Evolutionary conservation across 2,797 vertebrate species (phyloP).

Genomic region (Amniataba percoides): DNA sequence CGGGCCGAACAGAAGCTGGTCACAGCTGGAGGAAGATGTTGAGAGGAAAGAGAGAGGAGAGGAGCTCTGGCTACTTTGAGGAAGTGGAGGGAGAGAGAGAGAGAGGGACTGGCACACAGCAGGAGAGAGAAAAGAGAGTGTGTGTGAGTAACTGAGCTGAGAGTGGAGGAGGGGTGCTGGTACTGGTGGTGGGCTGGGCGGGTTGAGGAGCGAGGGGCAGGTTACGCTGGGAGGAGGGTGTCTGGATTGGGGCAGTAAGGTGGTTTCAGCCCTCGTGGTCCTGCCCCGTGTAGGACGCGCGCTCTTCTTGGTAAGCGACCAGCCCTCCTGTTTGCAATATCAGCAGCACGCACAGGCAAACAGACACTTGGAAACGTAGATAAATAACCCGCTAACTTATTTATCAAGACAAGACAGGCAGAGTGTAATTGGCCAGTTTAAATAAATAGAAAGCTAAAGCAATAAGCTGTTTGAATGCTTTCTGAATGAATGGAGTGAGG

Average conservation of each 20-base stretch:
- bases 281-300: constrained; percentile 56
- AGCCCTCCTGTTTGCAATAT: constrained; percentile 40
- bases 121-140: constrained; percentile 64
- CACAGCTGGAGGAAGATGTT: constrained; percentile 51
- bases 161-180: constrained; percentile 77
- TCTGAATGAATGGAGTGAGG: constrained; percentile 41
- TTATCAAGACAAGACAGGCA: constrained; percentile 30
- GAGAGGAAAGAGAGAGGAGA: constrained; percentile 63
- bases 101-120: constrained; percentile 75
- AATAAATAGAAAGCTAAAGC: constrained; percentile 13
- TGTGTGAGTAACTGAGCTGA: constrained; percentile 52
- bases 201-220: constrained; percentile 71
- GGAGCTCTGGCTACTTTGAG: constrained; percentile 73
- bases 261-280: constrained; percentile 68
- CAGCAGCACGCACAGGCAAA: constrained; percentile 42
- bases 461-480: constrained; percentile 4
- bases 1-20: background rate
- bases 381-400: constrained; percentile 23
- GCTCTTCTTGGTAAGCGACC: constrained; percentile 47
- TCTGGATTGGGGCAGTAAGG: constrained; percentile 71
- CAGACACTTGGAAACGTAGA: constrained; percentile 30
- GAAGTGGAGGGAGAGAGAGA: constrained; percentile 70
- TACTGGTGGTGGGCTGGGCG: constrained; percentile 72
- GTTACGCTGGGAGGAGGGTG: constrained; percentile 66
- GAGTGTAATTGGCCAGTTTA: background rate